Evolutionary conservation across 2,113 vertebrate genomes (phyloP), one percentile per base, ranked within the genome.

Genomic region (Cavia aperea): DNA sequence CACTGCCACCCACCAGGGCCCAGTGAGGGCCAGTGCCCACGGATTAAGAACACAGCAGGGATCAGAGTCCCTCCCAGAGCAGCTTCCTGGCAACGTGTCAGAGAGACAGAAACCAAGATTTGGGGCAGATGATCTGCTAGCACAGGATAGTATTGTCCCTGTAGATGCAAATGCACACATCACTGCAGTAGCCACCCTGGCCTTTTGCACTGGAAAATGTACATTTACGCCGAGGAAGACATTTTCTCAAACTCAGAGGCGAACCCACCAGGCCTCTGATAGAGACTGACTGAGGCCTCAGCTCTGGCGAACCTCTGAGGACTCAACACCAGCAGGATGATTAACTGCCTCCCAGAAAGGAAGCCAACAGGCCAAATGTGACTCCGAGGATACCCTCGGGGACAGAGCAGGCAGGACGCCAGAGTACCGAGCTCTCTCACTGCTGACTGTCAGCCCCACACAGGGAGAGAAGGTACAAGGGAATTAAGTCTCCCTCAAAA

Each of bases 171-270:
- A 77, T 8, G 65, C 56, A 36, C 66, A 4, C 0, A 1, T 15
- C 82, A 14, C 60, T 18, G n/a, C 15, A n/a, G 14, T 0, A 60
- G 79, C 63, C 36, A 58, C 49, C 75, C 58, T 1, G 0, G 10
- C 63, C 23, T 39, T 23, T 62, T 7, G 1, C 14, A 0, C 73
- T 39, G 31, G 77, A 90, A 78, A 81, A 46, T 0, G 7, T 29
- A 2, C 29, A 65, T 70, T 94, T 68, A 73, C 1, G 49, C 54
- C 21, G 68, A 86, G 73, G 23, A 70, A 66, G 66, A 88, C 92
- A 31, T 70, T 62, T 90, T 89, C 19, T 79, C 90, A 66, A 92
- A 86, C 33, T 70, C 70, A 90, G 82, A 73, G 82, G 60, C 83
- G 46, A 73, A 81, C 86, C 56, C 78, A 49, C 4, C 16, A 85